Evolutionary conservation across 1,140 invertebrate species (phyloP).

Genomic region (Musca domestica): DNA sequence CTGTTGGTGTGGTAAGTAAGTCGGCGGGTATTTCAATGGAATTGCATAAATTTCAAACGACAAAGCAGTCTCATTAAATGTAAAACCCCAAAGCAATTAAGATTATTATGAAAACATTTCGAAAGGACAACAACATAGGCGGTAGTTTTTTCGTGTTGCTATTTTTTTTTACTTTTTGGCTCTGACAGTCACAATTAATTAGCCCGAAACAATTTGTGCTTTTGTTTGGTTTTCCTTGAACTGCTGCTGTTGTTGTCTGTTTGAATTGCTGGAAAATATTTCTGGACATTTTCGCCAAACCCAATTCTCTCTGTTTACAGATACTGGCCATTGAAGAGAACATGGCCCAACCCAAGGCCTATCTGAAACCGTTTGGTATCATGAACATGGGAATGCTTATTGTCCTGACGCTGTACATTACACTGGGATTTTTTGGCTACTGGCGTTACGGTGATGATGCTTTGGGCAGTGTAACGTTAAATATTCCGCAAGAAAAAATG

Average conservation of each 20-base stretch:
- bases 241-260: too few relatives aligned
- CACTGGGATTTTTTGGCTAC: slow-evolving; percentile 81
- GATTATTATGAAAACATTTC: too few relatives aligned
- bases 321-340: slow-evolving; percentile 83
- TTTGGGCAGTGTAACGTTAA: slow-evolving; percentile 70
- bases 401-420: slow-evolving; percentile 70
- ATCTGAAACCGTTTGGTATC: slow-evolving; percentile 70
- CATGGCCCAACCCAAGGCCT: slow-evolving; percentile 76
- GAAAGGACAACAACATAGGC: too few relatives aligned
- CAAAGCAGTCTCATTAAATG: not conserved
- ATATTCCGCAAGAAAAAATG: slow-evolving; percentile 62
- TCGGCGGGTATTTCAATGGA: not conserved
- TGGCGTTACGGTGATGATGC: slow-evolving; percentile 69
- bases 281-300: not conserved
- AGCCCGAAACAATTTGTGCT: too few relatives aligned
- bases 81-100: too few relatives aligned
- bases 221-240: too few relatives aligned
- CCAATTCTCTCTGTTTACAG: slow-evolving; percentile 52
- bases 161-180: too few relatives aligned
- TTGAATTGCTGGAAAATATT: slow-evolving; percentile 5
- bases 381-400: slow-evolving; percentile 75
- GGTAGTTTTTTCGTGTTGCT: not conserved
- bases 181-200: too few relatives aligned
- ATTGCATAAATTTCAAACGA: too few relatives aligned
- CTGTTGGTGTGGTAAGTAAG: slow-evolving; percentile 77